A percentile compares a stretch with the other conserved stretches of the same genome.
phyloP scores from a whole-genome alignment of 2,113 vertebrate genomes.

The Siphamia tubifer region DNA sequence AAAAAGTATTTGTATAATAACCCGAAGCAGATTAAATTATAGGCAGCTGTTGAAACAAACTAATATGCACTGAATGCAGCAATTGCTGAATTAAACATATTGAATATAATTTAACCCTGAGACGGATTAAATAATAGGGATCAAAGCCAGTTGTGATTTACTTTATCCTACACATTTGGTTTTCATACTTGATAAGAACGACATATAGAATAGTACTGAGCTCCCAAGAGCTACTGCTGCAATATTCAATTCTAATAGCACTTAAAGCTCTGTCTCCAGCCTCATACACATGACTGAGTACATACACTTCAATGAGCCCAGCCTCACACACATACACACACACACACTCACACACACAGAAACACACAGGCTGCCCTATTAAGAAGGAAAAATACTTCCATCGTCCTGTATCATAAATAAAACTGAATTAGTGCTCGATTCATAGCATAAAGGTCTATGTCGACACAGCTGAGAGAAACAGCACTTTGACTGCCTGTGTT shows the following conservation, averaged over 20 bases:
- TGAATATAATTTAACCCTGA: slow-evolving; percentile 9
- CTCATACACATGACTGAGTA: slow-evolving; percentile 21
- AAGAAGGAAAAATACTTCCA: slow-evolving; percentile 28
- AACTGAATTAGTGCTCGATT: slow-evolving; percentile 55
- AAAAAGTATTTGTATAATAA: background rate
- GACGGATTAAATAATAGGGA: slow-evolving; percentile 26
- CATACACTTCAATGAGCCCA: slow-evolving; percentile 6
- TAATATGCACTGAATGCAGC: background rate
- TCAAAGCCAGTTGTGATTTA: slow-evolving; percentile 57
- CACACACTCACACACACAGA: slow-evolving; percentile 6
- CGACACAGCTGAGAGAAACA: background rate
- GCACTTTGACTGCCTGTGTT: background rate
- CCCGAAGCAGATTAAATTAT: background rate
- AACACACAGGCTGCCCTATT: slow-evolving; percentile 26
- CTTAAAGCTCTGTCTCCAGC: slow-evolving; percentile 46
- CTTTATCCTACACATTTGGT: slow-evolving; percentile 45
- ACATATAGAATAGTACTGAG: slow-evolving; percentile 55
- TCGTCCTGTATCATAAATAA: slow-evolving; percentile 46
- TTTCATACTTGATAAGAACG: slow-evolving; percentile 53
- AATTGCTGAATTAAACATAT: slow-evolving; percentile 11
- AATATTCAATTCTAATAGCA: slow-evolving; percentile 68
- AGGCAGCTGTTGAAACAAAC: background rate
- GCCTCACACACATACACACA: slow-evolving; percentile 5
- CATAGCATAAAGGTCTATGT: slow-evolving; percentile 22
- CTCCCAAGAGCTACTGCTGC: slow-evolving; percentile 59